Conservation (phyloP, 2,888 invertebrate species). For the Torymus texanus region DNA sequence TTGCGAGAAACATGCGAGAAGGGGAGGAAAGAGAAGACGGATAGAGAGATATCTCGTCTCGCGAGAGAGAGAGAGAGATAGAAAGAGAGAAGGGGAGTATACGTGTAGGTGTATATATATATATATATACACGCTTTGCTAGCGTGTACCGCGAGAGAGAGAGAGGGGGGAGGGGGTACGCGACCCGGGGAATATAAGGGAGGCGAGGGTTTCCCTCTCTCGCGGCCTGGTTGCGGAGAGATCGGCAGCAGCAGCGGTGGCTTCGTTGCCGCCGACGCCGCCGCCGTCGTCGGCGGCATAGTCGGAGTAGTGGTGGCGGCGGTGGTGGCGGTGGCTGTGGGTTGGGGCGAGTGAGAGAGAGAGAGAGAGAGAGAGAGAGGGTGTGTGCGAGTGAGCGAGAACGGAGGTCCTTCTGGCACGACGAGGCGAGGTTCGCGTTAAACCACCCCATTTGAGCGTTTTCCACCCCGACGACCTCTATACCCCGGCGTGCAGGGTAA, state of each 20-base stretch:
- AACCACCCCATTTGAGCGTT: constrained; percentile 76
- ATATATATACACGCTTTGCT: too few species aligned
- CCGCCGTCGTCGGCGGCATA: constrained; percentile 18
- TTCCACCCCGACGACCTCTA: constrained; percentile 75
- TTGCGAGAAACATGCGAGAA: neutral
- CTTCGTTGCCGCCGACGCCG: neutral
- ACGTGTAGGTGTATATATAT: too few species aligned
- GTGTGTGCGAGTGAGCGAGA: neutral
- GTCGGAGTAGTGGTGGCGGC: constrained; percentile 7
- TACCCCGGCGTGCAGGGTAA: constrained; percentile 70
- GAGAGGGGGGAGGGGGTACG: too few species aligned
- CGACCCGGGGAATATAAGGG: too few species aligned
- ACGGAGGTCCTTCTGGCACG: constrained; percentile 72
- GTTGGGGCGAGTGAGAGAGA: neutral
- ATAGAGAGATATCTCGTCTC: neutral
- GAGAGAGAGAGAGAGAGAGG: too few species aligned
- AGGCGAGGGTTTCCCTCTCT: too few species aligned
- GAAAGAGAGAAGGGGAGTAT: too few species aligned
- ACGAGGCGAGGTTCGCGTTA: constrained; percentile 72
- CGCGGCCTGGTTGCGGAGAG: neutral
- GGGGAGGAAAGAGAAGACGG: neutral
- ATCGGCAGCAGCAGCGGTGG: constrained; percentile 17
- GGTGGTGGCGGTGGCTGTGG: constrained; percentile 36
- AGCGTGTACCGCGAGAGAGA: too few species aligned
- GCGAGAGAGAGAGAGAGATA: neutral